Conservation (phyloP, 2,888 invertebrate species). For the Catocala fraxini region DNA sequence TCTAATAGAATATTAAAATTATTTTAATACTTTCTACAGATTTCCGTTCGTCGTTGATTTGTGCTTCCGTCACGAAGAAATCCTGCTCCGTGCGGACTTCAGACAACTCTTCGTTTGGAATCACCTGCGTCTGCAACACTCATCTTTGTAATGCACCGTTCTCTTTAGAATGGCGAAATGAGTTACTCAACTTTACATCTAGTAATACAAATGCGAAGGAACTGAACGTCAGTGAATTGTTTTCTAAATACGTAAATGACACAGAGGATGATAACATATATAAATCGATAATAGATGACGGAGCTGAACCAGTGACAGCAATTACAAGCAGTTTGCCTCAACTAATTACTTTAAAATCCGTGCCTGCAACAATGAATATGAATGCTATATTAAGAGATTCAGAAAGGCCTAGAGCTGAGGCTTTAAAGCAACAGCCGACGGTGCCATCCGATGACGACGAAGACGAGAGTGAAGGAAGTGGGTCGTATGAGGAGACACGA, state of each 20-base stretch:
- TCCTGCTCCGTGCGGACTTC: slow-evolving; percentile 66
- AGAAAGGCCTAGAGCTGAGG: slow-evolving; percentile 68
- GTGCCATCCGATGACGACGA: slow-evolving; percentile 81
- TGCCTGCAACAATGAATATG: slow-evolving; percentile 35
- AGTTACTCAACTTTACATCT: slow-evolving; percentile 68
- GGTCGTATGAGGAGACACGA: slow-evolving; percentile 69
- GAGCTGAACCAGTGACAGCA: slow-evolving; percentile 32
- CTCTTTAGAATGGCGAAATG: slow-evolving; percentile 60
- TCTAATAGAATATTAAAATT: slow-evolving; percentile 33
- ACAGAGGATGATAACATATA: slow-evolving; percentile 60
- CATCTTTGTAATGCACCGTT: slow-evolving; percentile 76
- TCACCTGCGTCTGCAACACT: slow-evolving; percentile 71
- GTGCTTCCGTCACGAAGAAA: slow-evolving; percentile 55
- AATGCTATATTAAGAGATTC: slow-evolving; percentile 41
- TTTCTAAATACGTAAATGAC: slow-evolving; percentile 62
- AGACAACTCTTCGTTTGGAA: slow-evolving; percentile 58
- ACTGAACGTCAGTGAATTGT: slow-evolving; percentile 19
- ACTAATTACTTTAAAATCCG: slow-evolving; percentile 40
- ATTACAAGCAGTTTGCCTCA: slow-evolving; percentile 44
- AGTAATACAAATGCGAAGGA: slow-evolving; percentile 59
- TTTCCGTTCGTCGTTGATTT: slow-evolving; percentile 68
- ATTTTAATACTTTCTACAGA: slow-evolving; percentile 60
- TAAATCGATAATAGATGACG: slow-evolving; percentile 58
- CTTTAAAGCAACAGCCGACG: slow-evolving; percentile 74
- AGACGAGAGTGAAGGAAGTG: slow-evolving; percentile 80